A percentile compares a stretch with the other conserved stretches of the same genome.
These are phyloP conservation scores for Sardinella longiceps DNA, from an alignment of 2,797 vertebrate species.

Conservation along the genomic window DNA sequence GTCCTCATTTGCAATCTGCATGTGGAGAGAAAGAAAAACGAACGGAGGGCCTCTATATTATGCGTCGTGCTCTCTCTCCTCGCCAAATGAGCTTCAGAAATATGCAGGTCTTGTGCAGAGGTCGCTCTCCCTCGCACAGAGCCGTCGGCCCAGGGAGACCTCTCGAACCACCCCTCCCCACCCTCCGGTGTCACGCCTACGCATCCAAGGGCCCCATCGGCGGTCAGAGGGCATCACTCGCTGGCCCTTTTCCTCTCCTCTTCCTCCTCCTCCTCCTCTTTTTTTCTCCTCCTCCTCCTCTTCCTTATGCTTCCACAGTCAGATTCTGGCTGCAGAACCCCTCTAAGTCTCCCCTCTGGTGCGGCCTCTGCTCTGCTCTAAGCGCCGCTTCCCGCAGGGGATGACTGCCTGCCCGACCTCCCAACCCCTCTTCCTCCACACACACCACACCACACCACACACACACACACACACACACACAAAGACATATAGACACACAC, in stretches of 20 bases:
- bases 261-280: neutral
- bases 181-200: neutral
- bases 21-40: neutral
- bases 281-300: neutral
- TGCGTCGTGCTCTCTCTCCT: neutral
- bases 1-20: neutral
- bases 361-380: neutral
- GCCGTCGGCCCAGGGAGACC: neutral
- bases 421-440: neutral
- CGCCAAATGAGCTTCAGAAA: neutral
- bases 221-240: neutral
- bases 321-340: neutral
- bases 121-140: neutral
- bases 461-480: conserved; percentile 13
- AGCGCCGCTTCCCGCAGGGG: neutral
- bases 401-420: neutral
- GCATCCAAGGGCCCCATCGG: neutral
- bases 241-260: neutral
- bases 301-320: neutral
- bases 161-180: neutral
- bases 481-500: conserved; percentile 9
- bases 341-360: neutral
- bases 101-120: conserved; percentile 3
- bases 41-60: neutral
- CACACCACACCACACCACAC: conserved; percentile 12